Percentiles rank a stretch among this genome's conserved stretches.
Conservation (phyloP, 2,113 vertebrate species). For the Polypterus bichir region DNA sequence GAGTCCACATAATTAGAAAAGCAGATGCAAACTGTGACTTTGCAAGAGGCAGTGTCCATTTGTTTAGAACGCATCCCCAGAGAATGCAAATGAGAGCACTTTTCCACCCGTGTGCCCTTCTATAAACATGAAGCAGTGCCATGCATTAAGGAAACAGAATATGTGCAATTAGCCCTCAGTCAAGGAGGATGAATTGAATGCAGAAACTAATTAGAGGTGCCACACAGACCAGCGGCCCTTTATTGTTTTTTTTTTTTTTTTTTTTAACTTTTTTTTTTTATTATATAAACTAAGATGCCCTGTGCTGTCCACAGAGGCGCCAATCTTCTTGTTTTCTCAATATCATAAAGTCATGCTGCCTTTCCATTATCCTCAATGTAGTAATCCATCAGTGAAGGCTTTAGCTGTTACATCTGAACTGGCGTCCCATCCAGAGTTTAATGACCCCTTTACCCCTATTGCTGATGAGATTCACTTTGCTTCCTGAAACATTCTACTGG, state of each 20-base stretch:
- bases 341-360: too few species aligned
- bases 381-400: too few species aligned
- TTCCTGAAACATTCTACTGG: too few species aligned
- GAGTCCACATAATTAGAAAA: conserved; percentile 30
- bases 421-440: too few species aligned
- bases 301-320: neutral
- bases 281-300: neutral
- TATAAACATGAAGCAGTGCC: conserved; percentile 19
- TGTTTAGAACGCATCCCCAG: conserved; percentile 24
- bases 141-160: conserved; percentile 27
- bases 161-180: conserved; percentile 25
- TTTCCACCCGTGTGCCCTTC: conserved; percentile 15
- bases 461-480: too few species aligned
- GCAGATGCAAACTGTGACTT: conserved; percentile 31
- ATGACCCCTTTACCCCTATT: too few species aligned
- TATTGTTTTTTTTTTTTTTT: conserved; percentile 21
- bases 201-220: conserved; percentile 37
- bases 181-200: conserved; percentile 21
- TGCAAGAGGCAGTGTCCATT: conserved; percentile 19
- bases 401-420: too few species aligned
- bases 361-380: too few species aligned
- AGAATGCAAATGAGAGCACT: conserved; percentile 21
- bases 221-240: conserved; percentile 25
- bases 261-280: conserved; percentile 23
- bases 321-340: too few species aligned